Base-by-base conservation (phyloP, 1,140 invertebrate species). In the Drosophila ogumai region DNA sequence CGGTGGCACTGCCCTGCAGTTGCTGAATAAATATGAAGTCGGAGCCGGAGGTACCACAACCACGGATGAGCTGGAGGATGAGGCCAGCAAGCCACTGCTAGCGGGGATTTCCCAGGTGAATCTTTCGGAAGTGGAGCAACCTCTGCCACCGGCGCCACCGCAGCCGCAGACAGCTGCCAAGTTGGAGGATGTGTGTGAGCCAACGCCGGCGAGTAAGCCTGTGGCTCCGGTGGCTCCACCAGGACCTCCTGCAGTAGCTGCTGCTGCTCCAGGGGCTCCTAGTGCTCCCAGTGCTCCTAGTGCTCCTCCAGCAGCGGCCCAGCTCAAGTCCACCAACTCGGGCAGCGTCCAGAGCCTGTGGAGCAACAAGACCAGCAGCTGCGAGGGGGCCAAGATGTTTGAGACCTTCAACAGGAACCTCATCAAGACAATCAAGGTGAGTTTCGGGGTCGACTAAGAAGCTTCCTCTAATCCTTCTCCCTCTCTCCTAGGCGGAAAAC, bases 381-480 rank as follows among this genome's bases (percentile, higher is more conserved):
- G 91, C 54, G 92, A 93, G 44, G 92, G 92, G 19, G 90, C 92
- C 55, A 92, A 92, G 68, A 91, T 92, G 81, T 93, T 93, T 19
- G 92, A 93, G 63, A 92, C 81, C 17, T 93, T 92, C 71, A 93
- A 93, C 55, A 64, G 91, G 47, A 93, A 93, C 79, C 81, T 93
- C 25, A 92, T 93, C 19, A 92, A 92, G 72, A 92, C 92, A 0
- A 92, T 93, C 1, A 93, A 93, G 92, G 92, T 92, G 6, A 56
- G 43, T 6, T 8, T 1, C 2, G 1, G 2, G 19, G 2, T 1
- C 19, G 1, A 22, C 19, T 1, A 9, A 19, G 5, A 1, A 38
- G 17, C 1, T 34, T 2, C 28, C 15, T 36, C 3, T 60, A 49
- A 57, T 15, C 0, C 2, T 10, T 3, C 6, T n/a, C n/a, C n/a